Conservation (phyloP, 1,140 invertebrate species). For the Manduca sexta region DNA sequence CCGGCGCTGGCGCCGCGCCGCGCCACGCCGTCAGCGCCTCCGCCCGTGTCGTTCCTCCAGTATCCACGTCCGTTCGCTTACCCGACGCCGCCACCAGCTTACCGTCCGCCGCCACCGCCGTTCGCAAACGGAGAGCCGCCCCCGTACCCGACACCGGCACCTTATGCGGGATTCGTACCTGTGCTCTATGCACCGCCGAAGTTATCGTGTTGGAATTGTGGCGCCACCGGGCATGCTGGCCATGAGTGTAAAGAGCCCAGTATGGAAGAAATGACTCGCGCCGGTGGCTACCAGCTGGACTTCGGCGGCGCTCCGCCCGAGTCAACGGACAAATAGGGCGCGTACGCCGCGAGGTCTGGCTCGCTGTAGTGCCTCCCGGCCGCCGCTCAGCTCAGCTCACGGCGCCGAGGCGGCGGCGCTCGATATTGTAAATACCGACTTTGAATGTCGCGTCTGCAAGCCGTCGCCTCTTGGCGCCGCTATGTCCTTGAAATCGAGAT, state of each 20-base stretch:
- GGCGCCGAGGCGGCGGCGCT: conserved; percentile 24
- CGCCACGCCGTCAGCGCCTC: conserved; percentile 60
- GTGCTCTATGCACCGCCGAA: conserved; percentile 74
- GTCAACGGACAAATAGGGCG: conserved; percentile 54
- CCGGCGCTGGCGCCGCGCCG: conserved; percentile 52
- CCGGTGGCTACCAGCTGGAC: conserved; percentile 77
- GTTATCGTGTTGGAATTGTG: conserved; percentile 83
- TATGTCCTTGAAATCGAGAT: conserved; percentile 4
- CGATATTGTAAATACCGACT: conserved; percentile 22
- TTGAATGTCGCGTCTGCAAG: conserved; percentile 8
- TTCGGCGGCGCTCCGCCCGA: conserved; percentile 72
- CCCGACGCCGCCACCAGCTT: conserved; percentile 60
- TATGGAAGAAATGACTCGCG: conserved; percentile 89
- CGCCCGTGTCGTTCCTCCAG: conserved; percentile 65
- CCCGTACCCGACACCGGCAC: conserved; percentile 57
- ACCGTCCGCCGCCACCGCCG: conserved; percentile 51
- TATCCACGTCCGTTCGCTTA: conserved; percentile 71
- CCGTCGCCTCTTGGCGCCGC: conserved; percentile 10
- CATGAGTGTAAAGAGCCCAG: conserved; percentile 88
- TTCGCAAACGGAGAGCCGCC: conserved; percentile 64
- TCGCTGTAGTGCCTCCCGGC: not conserved
- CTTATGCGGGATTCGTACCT: conserved; percentile 70
- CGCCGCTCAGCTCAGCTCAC: conserved; percentile 11
- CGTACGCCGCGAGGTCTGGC: not conserved
- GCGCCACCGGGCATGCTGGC: conserved; percentile 83